Conservation (phyloP, 2,888 invertebrate species). For the Cheilosia vulpina region DNA sequence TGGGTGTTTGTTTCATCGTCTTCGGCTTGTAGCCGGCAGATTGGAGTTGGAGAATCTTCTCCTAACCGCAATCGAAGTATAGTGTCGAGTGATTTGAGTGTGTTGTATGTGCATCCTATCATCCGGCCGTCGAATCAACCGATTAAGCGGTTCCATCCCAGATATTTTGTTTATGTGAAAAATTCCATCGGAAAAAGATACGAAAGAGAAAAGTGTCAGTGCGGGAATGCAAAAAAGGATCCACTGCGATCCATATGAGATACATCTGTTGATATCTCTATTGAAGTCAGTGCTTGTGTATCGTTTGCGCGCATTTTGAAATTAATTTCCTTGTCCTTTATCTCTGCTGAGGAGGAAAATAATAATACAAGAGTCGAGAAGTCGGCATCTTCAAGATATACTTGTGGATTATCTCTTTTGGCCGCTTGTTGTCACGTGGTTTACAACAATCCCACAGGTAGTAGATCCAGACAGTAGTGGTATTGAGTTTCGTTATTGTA, state of each 20-base stretch:
- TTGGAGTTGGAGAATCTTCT: not conserved
- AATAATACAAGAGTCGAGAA: not conserved
- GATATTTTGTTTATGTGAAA: slow-evolving; percentile 51
- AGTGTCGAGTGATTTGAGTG: slow-evolving; percentile 18
- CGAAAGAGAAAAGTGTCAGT: slow-evolving; percentile 23
- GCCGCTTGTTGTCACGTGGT: slow-evolving; percentile 64
- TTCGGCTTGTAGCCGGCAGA: slow-evolving; percentile 2
- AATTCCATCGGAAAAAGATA: slow-evolving; percentile 42
- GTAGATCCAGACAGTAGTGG: slow-evolving; percentile 38
- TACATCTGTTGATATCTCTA: slow-evolving; percentile 72
- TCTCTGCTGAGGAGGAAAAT: slow-evolving; percentile 6
- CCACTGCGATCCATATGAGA: slow-evolving; percentile 57
- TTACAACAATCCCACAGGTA: slow-evolving; percentile 66
- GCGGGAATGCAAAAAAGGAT: slow-evolving; percentile 37
- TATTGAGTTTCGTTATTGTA: slow-evolving; percentile 19
- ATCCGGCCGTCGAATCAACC: slow-evolving; percentile 19
- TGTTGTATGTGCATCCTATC: slow-evolving; percentile 1
- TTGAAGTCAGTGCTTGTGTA: slow-evolving; percentile 13
- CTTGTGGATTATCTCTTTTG: slow-evolving; percentile 69
- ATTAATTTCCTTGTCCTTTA: slow-evolving; percentile 29
- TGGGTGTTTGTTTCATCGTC: slow-evolving; percentile 1
- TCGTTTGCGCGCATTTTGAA: slow-evolving; percentile 49
- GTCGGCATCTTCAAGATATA: slow-evolving; percentile 54
- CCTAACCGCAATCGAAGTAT: not conserved
- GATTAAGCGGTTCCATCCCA: not conserved